These are phyloP conservation scores for Cetoscarus ocellatus DNA, from an alignment of 2,797 vertebrate species.

Conservation along the genomic window DNA sequence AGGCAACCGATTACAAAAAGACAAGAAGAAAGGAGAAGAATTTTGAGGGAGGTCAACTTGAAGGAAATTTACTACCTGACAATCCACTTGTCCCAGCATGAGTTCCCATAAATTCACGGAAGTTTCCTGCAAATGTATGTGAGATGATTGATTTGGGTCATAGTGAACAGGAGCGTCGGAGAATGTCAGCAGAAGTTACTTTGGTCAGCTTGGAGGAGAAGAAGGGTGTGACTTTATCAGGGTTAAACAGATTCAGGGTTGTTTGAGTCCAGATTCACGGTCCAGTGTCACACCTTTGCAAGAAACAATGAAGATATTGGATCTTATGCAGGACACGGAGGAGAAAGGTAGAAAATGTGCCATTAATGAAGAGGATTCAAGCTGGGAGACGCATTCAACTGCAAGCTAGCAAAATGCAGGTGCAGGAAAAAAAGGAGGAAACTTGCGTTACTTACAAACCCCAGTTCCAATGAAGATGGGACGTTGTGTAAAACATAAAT, in stretches of 20 bases:
- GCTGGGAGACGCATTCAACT: no score
- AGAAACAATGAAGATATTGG: slow-evolving; percentile 81
- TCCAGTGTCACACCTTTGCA: slow-evolving; percentile 69
- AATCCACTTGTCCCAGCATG: slow-evolving; percentile 86
- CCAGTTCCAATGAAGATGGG: no score
- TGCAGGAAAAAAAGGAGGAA: no score
- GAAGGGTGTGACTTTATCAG: slow-evolving; percentile 8
- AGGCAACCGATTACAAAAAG: slow-evolving; percentile 54
- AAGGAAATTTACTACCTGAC: slow-evolving; percentile 86
- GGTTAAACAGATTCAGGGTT: slow-evolving; percentile 4
- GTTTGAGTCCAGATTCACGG: slow-evolving; percentile 32
- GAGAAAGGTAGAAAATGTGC: slow-evolving; percentile 26
- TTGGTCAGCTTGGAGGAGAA: slow-evolving; percentile 22
- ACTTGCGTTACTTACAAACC: no score
- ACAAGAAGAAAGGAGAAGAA: slow-evolving; percentile 36
- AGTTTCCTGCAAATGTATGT: slow-evolving; percentile 88
- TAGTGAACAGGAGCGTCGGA: slow-evolving; percentile 53
- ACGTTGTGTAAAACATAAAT: no score
- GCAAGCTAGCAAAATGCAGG: no score
- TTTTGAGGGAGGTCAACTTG: slow-evolving; percentile 66
- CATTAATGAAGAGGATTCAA: no score
- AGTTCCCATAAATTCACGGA: slow-evolving; percentile 88
- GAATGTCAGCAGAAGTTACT: slow-evolving; percentile 46
- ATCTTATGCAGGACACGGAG: slow-evolving; percentile 74
- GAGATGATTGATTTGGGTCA: slow-evolving; percentile 82